Evolutionary conservation across 92 coral and sea anemone species (phyloP), one percentile per base, ranked within the genome.

Genomic region (Actinostola sp.): DNA sequence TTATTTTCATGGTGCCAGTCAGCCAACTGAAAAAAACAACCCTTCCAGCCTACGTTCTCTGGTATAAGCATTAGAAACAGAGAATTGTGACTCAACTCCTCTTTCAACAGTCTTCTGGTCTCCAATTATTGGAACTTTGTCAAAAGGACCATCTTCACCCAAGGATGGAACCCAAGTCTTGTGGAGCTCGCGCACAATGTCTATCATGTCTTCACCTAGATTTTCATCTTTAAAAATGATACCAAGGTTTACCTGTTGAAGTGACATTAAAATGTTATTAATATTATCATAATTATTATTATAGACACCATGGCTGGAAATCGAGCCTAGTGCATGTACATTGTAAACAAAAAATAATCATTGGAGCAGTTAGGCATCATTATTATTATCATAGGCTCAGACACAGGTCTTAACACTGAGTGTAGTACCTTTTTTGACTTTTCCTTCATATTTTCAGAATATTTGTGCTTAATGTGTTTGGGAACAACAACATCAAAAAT

Each of bases 81-180:
- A 61, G 24, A 81, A 81, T 62, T 69, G 85, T 57, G 87, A 83
- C 31, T 83, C 85, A 1, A 88, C 79, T 13, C 89, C 92, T 21
- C 83, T 77, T 49, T 83, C 86, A 42, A 88, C 51, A 4, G 89
- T 83, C 14, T 65, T 61, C 28, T 88, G 92, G 77, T 88, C 92
- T 0, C 89, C 83, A n/a, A n/a, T n/a, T n/a, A n/a, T n/a, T n/a
- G n/a, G n/a, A n/a, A n/a, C n/a, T n/a, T n/a, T n/a, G n/a, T n/a
- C n/a, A n/a, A n/a, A n/a, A n/a, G n/a, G n/a, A n/a, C n/a, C n/a
- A n/a, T n/a, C n/a, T n/a, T n/a, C n/a, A n/a, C n/a, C n/a, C n/a
- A n/a, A n/a, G n/a, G n/a, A n/a, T n/a, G n/a, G n/a, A n/a, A n/a
- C n/a, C n/a, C n/a, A n/a, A n/a, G n/a, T 79, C 30, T 55, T 41